Evolutionary conservation across 2,888 invertebrate species (phyloP), one percentile per base, ranked within the genome.

Genomic region (Synanthedon myopaeformis): DNA sequence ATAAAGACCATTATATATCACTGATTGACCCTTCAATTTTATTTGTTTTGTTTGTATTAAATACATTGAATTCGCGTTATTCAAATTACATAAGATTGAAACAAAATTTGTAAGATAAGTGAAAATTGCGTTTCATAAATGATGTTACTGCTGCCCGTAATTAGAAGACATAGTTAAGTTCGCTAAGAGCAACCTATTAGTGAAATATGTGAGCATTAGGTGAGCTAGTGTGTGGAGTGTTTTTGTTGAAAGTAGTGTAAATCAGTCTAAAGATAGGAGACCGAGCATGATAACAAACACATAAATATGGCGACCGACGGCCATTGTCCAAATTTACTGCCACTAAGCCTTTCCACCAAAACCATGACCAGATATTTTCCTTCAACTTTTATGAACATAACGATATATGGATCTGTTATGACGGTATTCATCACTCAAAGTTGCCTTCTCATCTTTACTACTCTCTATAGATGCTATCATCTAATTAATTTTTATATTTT

Each of bases 241-340:
- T 76, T 79, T 76, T 76, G 74, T 78, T 68, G 69, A 69, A 67
- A 69, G 68, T 63, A 66, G 69, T 72, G 78, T 80, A 80, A 79
- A 80, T 81, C 80, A 79, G 75, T 66, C 69, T 69, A 70, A 10
- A 74, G 79, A 79, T 78, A 76, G 72, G 72, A 69, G 70, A 75
- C 74, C 70, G 70, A 74, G 73, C 64, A 73, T 79, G 81, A 80
- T 79, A 82, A 81, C 81, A 82, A 81, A 79, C 81, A 76, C 80
- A 82, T 82, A 82, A 82, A 82, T 79, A 79, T 66, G 69, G 70
- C 67, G 71, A 74, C 72, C 68, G 78, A 64, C 70, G 69, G 72
- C 79, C 75, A 79, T 78, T 81, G 76, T 74, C 72, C 70, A 69
- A 79, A 82, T 79, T 79, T 79, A 79, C 73, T 67, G 74, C 66